Percentiles rank a stretch among this genome's conserved stretches.
phyloP scores from a whole-genome alignment of 2,113 vertebrate genomes.

The Machaerirhynchus nigripectus region DNA sequence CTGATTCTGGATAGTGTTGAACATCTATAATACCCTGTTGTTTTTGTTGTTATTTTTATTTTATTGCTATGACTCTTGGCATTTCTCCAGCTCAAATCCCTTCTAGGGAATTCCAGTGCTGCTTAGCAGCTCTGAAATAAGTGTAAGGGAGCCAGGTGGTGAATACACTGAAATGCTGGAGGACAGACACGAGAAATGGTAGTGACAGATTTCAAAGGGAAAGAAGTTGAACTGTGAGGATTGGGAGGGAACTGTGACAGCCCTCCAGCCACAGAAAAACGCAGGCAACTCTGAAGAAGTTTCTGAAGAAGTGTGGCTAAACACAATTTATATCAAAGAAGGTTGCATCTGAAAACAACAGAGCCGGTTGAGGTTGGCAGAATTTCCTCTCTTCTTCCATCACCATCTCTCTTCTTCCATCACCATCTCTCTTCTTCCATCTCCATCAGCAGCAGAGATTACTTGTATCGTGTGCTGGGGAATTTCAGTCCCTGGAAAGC shows the following conservation, averaged over 20 bases:
- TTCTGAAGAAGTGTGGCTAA: not conserved
- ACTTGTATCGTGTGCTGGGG: not conserved
- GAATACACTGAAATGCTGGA: not conserved
- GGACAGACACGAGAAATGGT: not conserved
- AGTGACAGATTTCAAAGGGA: not conserved
- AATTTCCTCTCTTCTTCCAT: not conserved
- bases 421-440: not conserved
- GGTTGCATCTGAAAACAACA: not conserved
- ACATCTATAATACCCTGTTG: not conserved
- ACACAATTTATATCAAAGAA: not conserved
- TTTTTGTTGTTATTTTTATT: constrained; percentile 37
- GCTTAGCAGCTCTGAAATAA: not conserved
- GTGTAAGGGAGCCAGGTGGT: not conserved
- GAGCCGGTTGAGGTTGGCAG: not conserved
- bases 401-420: not conserved
- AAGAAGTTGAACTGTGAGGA: not conserved
- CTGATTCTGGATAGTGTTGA: not conserved
- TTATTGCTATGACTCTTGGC: not conserved
- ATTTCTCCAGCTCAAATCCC: not conserved
- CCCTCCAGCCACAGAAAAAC: not conserved
- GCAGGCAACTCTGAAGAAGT: not conserved
- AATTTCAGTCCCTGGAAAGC: not conserved
- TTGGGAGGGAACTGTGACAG: not conserved
- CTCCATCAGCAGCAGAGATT: not conserved
- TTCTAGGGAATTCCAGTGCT: constrained; percentile 15